These are phyloP conservation scores for Virgularia gustaviana DNA, from an alignment of 92 coral and sea anemone species.

Conservation along the genomic window DNA sequence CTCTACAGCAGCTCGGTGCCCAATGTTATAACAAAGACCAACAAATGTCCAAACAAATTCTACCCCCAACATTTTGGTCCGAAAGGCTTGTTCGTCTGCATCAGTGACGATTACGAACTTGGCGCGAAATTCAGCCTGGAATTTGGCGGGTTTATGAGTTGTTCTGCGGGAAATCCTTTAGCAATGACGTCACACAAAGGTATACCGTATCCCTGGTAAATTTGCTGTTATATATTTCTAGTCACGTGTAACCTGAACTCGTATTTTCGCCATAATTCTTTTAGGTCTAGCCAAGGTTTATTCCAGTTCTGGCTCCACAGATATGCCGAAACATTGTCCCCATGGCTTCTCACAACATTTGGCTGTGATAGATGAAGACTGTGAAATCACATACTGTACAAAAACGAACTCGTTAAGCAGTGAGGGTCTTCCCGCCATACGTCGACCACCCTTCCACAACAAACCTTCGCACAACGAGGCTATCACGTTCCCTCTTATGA, in stretches of 20 bases:
- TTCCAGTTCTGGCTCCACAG: conserved; percentile 49
- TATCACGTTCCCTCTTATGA: conserved; percentile 64
- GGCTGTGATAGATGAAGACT: conserved; percentile 74
- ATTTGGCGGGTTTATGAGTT: conserved; percentile 82
- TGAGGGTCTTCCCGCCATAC: conserved; percentile 69
- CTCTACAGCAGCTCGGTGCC: conserved; percentile 54
- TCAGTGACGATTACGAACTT: conserved; percentile 80
- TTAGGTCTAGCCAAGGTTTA: neutral
- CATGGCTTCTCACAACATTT: conserved; percentile 84
- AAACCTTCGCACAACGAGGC: conserved; percentile 61
- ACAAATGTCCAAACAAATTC: conserved; percentile 72
- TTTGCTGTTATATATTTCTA: no score
- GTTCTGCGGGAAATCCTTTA: conserved; percentile 70
- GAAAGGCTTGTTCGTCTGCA: conserved; percentile 73
- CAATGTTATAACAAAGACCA: conserved; percentile 67
- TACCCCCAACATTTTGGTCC: conserved; percentile 73
- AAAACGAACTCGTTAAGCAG: conserved; percentile 57
- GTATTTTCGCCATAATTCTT: no score
- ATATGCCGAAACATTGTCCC: conserved; percentile 82
- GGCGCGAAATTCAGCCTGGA: conserved; percentile 65
- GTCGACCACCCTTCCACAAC: conserved; percentile 76
- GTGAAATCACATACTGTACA: conserved; percentile 81
- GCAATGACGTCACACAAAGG: conserved; percentile 29
- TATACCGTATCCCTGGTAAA: no score
- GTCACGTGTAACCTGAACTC: no score